Conservation (phyloP, 1,140 invertebrate species). For the Drosophila trapezifrons region DNA sequence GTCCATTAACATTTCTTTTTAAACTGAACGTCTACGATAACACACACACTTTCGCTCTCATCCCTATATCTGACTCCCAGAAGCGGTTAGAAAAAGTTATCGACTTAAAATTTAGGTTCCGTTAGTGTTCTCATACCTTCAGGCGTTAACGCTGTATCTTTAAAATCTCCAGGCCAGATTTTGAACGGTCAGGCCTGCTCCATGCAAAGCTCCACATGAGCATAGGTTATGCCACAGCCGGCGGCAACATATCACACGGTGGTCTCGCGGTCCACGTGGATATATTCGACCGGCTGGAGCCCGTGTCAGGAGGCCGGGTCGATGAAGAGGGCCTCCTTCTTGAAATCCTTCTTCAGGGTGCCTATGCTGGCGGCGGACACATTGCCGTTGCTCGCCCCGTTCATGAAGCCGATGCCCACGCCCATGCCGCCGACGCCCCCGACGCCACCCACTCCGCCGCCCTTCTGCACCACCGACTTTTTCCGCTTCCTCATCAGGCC, state of each 20-base stretch:
- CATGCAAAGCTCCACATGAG: conserved; percentile 66
- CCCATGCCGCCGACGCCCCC: conserved; percentile 66
- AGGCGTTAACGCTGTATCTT: conserved; percentile 53
- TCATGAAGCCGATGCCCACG: conserved; percentile 84
- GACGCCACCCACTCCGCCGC: conserved; percentile 70
- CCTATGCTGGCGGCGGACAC: conserved; percentile 77
- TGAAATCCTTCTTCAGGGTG: conserved; percentile 83
- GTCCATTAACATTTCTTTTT: not conserved
- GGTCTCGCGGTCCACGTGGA: conserved; percentile 94
- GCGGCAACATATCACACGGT: conserved; percentile 88
- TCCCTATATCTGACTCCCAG: conserved; percentile 32
- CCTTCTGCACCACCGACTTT: conserved; percentile 86
- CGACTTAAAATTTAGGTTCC: conserved; percentile 64
- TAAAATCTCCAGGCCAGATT: conserved; percentile 73
- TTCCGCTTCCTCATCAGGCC: conserved; percentile 85
- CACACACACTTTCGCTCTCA: conserved; percentile 30
- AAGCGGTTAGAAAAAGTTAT: conserved; percentile 76
- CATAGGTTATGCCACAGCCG: conserved; percentile 68
- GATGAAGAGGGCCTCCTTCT: conserved; percentile 86
- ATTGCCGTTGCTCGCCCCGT: conserved; percentile 71
- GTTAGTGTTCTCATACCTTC: conserved; percentile 50
- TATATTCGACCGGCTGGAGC: conserved; percentile 94
- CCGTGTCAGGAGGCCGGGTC: conserved; percentile 91
- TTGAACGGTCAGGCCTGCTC: conserved; percentile 64
- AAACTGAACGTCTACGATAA: conserved; percentile 25